Percentiles rank a stretch among this genome's conserved stretches.
Conservation (phyloP, 2,888 invertebrate species). For the Molorchus minor region DNA sequence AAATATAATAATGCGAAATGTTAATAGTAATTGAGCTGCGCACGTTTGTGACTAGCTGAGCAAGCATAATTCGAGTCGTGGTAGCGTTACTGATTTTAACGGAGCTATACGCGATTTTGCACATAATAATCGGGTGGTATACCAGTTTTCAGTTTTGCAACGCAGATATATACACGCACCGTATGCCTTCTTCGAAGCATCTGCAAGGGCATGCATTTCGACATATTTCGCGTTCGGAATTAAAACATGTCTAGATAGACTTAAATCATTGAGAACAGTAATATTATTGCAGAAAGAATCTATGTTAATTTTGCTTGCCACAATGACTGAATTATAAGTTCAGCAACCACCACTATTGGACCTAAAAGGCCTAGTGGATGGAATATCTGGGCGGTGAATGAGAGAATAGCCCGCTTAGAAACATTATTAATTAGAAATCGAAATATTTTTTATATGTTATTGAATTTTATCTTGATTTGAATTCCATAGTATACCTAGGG, state of each 20-base stretch:
- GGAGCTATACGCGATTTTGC: constrained; percentile 10
- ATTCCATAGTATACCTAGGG: background rate
- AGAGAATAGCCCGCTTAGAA: background rate
- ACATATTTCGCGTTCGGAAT: background rate
- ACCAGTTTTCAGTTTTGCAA: background rate
- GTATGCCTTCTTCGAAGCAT: background rate
- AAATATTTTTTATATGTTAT: background rate
- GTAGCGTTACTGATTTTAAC: constrained; percentile 2
- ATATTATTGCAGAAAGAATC: too few relatives aligned
- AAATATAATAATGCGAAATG: background rate
- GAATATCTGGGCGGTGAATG: background rate
- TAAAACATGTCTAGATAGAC: background rate
- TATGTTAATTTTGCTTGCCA: background rate
- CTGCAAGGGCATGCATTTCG: background rate
- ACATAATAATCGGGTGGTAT: background rate
- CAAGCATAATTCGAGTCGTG: constrained; percentile 11
- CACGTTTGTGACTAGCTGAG: too few relatives aligned
- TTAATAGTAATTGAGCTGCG: constrained; percentile 4
- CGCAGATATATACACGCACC: constrained; percentile 1
- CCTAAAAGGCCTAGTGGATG: background rate
- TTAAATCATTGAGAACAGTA: too few relatives aligned
- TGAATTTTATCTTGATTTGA: background rate
- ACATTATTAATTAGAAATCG: background rate
- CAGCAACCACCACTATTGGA: background rate
- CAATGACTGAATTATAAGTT: background rate